Evolutionary conservation across 2,113 vertebrate genomes (phyloP), one percentile per base, ranked within the genome.

Genomic region (Plotosus lineatus): DNA sequence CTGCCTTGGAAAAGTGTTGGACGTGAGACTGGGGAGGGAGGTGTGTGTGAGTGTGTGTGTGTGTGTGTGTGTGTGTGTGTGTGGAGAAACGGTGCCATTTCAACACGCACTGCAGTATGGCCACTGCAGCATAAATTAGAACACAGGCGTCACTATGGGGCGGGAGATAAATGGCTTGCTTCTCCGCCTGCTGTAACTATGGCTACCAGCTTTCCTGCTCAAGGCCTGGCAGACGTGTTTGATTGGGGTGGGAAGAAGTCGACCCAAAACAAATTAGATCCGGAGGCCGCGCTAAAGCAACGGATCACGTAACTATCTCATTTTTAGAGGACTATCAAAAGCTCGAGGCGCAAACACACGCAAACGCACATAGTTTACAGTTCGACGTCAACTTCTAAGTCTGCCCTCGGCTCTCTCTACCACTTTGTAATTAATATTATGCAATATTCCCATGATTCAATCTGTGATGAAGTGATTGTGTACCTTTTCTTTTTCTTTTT

Each of bases 121-220:
- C 82, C 79, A 84, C 86, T 87, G 84, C 84, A 31, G 90, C 89
- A 92, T 93, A 92, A 92, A 93, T 93, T 92, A 92, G 82, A 88
- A 78, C 81, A 84, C n/a, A 83, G 51, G 77, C 87, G 83, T 84
- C 86, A 87, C 84, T 83, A 87, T 89, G 46, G 81, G 85, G 83
- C 80, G 86, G 87, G 89, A 91, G 91, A 91, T 88, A 84, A 86
- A 92, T 90, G 84, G 86, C 77, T 87, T 77, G 80, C 42, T 46
- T 71, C 77, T 83, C 79, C 55, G 51, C 76, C 77, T 79, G 74
- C 83, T 86, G 82, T 90, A 87, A 90, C 82, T 83, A 87, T 88
- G 83, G 83, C 79, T 87, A 82, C 80, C 80, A 68, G 60, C 36
- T 72, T 80, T 78, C 58, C 68, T 50, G 65, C 80, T 87, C 73